Evolutionary conservation across 2,797 vertebrate species (phyloP), one percentile per base, ranked within the genome.

Genomic region (Alca torda): DNA sequence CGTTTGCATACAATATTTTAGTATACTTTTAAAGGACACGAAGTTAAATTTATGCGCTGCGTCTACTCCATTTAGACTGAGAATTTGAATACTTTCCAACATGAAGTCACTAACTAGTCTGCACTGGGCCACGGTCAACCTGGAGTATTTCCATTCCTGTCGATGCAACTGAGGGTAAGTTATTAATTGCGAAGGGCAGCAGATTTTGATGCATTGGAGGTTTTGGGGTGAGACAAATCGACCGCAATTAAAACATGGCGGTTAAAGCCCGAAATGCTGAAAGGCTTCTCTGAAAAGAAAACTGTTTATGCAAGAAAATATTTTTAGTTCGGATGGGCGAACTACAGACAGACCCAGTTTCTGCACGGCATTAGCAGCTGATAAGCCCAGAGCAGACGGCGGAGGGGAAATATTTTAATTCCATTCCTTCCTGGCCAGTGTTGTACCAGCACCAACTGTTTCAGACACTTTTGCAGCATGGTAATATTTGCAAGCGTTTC

Each of bases 361-460:
- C 92, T 83, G 78, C 45, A 57, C 4, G 33, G 72, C 81, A 95
- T 74, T 68, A 81, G 75, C 83, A 96, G 92, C 87, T 93, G 86
- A 87, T 39, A 95, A 92, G 82, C 89, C 80, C 74, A 0, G 6
- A 91, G 75, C 69, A 93, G 76, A 88, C 28, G 15, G 84, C 3
- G 2, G 28, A 80, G n/a, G 68, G 67, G 57, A 95, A 96, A 94
- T 84, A 81, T 76, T 95, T 96, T 84, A 87, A 79, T 92, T 87
- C 76, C 64, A 65, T 43, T 79, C 82, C 83, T 95, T 85, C 85
- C 45, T 80, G 78, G 84, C 86, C 76, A 37, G 28, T 51, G 75
- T 59, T 96, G 75, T 87, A 96, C 65, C 79, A 97, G 93, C 84
- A 95, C 89, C 90, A 96, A 94, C 95, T 93, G 92, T 86, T 90